Evolutionary conservation across 2,888 invertebrate genomes (phyloP).

Genomic region (Yponomeuta malinellus): DNA sequence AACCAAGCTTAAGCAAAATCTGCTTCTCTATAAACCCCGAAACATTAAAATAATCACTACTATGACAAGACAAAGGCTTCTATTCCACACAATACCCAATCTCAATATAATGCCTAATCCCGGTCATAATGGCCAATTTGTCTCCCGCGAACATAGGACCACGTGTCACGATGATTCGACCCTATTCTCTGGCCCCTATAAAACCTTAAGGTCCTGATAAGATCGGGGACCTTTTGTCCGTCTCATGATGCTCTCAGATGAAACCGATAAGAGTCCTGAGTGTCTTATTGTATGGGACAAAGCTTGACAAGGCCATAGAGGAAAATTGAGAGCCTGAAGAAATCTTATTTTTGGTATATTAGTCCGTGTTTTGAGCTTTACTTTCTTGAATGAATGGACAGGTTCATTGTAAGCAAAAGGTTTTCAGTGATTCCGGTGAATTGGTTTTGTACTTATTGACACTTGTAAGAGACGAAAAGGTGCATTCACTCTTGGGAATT

Average conservation of each 20-base stretch:
- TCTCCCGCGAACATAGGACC: constrained; percentile 41
- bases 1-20: too few species aligned
- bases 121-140: constrained; percentile 56
- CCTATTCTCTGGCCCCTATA: constrained; percentile 51
- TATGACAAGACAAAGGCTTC: constrained; percentile 8
- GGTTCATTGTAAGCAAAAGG: constrained; percentile 29
- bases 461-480: neutral
- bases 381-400: constrained; percentile 8
- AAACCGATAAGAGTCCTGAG: constrained; percentile 45
- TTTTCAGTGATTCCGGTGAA: constrained; percentile 25
- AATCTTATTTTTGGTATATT: neutral
- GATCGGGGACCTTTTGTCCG: constrained; percentile 42
- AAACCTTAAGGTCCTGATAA: constrained; percentile 47
- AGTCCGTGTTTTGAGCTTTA: neutral
- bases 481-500: neutral
- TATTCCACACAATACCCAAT: constrained; percentile 10
- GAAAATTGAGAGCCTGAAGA: constrained; percentile 34
- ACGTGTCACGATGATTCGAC: constrained; percentile 48
- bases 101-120: neutral
- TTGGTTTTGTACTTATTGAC: constrained; percentile 2
- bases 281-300: constrained; percentile 43
- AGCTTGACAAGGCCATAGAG: constrained; percentile 31
- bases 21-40: neutral
- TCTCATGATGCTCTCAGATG: constrained; percentile 35
- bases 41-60: neutral